Percentiles rank a stretch among this genome's conserved stretches.
Conservation (phyloP, 2,888 invertebrate genomes). For the Itoplectis maculator region DNA sequence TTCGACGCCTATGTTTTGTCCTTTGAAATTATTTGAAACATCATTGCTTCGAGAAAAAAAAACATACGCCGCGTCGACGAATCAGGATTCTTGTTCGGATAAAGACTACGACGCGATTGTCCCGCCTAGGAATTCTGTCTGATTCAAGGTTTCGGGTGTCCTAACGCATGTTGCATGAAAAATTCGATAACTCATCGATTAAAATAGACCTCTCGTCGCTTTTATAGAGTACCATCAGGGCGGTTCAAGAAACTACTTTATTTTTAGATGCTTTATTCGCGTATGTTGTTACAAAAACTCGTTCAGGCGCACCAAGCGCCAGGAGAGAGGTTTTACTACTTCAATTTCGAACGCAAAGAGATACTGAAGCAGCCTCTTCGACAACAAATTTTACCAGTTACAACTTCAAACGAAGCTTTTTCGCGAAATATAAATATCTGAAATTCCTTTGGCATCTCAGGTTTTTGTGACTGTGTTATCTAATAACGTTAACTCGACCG, state of each 20-base stretch:
- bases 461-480: background rate
- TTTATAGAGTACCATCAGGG: background rate
- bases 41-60: background rate
- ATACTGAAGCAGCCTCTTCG: background rate
- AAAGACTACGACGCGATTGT: background rate
- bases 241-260: slow-evolving; percentile 6
- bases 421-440: background rate
- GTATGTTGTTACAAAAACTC: background rate
- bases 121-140: slow-evolving; percentile 3
- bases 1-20: background rate
- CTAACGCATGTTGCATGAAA: slow-evolving; percentile 71
- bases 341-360: background rate
- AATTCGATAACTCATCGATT: slow-evolving; percentile 20
- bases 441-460: background rate
- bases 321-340: background rate
- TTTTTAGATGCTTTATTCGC: slow-evolving; percentile 11
- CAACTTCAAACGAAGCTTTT: background rate
- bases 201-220: background rate
- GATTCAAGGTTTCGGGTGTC: slow-evolving; percentile 25
- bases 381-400: background rate
- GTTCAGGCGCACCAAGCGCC: background rate
- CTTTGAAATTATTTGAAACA: background rate
- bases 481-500: no score
- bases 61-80: background rate
- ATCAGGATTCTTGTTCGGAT: background rate